Base-by-base conservation (phyloP, 2,113 vertebrate species). In the Poeciliopsis prolifica region DNA sequence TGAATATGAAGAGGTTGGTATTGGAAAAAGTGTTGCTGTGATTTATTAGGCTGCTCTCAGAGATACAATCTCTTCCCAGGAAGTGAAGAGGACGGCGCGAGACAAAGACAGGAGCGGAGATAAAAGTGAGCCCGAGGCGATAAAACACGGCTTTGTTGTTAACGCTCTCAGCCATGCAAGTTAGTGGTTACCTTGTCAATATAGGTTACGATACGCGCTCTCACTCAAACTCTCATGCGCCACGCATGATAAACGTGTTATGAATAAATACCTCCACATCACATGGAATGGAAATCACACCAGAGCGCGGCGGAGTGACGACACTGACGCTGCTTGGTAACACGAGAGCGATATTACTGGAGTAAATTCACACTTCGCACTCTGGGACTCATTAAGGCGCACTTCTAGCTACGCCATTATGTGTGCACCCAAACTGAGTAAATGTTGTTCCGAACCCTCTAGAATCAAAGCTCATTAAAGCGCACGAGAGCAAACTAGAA, bases 1-100 rank as follows among this genome's bases (percentile, higher is more conserved):
- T 87, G 81, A 90, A 87, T 88, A 87, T 87, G 80, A 83, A 86
- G 81, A 68, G 66, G 61, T 78, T 1, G 65, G 70, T 84, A 87
- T 80, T 72, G 75, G 68, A 51, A 61, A 65, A 82, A 84, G 81
- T 68, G 75, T 72, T 86, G 61, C 60, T 69, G 77, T 89, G 88
- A 91, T 91, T 88, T 89, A 87, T 91, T 76, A 77, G 70, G 66
- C 79, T 58, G 70, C 73, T 72, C 70, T 79, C 66, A 24, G 65
- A 40, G 54, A 44, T 24, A 72, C 73, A 66, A 68, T 61, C 81
- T 37, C 33, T 77, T 72, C 44, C 26, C 29, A 63, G 62, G 68
- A 12, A 35, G 19, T 30, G 30, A 68, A 40, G 13, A 19, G 60
- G 44, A 44, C 54, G 48, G 66, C 60, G 35, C 2, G 5, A 62